Percentiles rank a stretch among this genome's conserved stretches.
These are phyloP conservation scores for Spinus pinus DNA, from an alignment of 2,797 vertebrate species.

Conservation along the genomic window DNA sequence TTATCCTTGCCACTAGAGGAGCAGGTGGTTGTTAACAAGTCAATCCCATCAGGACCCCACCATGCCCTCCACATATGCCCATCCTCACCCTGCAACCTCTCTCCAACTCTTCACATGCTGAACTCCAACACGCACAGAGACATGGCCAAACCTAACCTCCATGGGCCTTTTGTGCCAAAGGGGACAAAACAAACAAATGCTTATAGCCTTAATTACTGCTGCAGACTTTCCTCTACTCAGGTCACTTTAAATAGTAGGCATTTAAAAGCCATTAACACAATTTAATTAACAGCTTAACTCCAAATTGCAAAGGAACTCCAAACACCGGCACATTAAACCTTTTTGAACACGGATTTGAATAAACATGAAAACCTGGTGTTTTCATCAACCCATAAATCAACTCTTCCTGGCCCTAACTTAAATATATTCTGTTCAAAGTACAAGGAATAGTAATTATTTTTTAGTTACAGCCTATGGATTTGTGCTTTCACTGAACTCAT, in stretches of 20 bases:
- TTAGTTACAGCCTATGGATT: neutral
- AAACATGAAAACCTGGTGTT: neutral
- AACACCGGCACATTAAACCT: neutral
- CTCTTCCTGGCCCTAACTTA: neutral
- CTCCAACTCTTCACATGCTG: neutral
- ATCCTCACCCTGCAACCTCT: neutral
- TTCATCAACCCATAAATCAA: neutral
- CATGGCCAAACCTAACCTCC: neutral
- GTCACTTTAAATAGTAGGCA: neutral
- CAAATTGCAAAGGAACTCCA: slow-evolving; percentile 2
- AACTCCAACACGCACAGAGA: neutral
- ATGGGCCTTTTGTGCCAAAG: neutral
- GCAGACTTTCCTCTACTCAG: neutral
- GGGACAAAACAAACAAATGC: neutral
- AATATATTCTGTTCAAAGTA: neutral
- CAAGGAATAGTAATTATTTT: neutral
- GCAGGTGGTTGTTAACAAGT: neutral
- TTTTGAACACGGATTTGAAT: neutral
- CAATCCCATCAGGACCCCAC: neutral
- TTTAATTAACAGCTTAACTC: slow-evolving; percentile 15
- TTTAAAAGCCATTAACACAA: slow-evolving; percentile 3
- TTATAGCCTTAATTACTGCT: neutral
- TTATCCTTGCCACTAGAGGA: neutral
- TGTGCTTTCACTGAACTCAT: neutral
- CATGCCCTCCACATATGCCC: neutral